These are phyloP conservation scores for Venturia canescens DNA, from an alignment of 1,140 invertebrate species.

Conservation along the genomic window DNA sequence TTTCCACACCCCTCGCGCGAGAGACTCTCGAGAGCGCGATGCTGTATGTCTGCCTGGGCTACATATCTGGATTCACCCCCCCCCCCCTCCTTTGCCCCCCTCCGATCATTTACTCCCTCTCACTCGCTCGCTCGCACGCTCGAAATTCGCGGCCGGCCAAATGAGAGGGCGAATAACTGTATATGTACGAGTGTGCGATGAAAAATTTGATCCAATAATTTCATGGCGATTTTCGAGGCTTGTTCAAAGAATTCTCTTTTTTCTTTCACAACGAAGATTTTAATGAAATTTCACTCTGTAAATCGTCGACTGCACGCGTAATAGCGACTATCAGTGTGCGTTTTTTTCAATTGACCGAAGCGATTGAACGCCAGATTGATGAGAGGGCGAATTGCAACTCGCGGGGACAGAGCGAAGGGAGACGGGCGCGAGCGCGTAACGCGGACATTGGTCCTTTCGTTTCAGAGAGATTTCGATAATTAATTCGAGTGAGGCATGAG, in stretches of 20 bases:
- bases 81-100: neutral
- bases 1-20: slow-evolving; percentile 69
- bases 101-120: too few relatives aligned
- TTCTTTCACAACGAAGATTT: too few relatives aligned
- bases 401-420: slow-evolving; percentile 42
- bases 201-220: too few relatives aligned
- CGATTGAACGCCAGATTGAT: neutral
- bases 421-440: slow-evolving; percentile 19
- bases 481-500: slow-evolving; percentile 30
- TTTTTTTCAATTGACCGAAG: neutral
- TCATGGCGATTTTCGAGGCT: neutral
- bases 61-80: slow-evolving; percentile 1
- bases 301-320: neutral
- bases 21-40: slow-evolving; percentile 47
- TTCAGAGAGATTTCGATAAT: slow-evolving; percentile 42
- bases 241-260: too few relatives aligned
- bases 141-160: too few relatives aligned
- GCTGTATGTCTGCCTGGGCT: slow-evolving; percentile 55
- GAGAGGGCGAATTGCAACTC: neutral
- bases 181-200: too few relatives aligned
- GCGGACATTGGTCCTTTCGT: slow-evolving; percentile 39
- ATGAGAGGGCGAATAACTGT: too few relatives aligned
- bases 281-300: neutral
- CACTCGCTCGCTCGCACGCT: too few relatives aligned
- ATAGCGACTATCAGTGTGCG: neutral